phyloP scores from a whole-genome alignment of 1,140 invertebrate genomes.

The Phocides pigmalion region DNA sequence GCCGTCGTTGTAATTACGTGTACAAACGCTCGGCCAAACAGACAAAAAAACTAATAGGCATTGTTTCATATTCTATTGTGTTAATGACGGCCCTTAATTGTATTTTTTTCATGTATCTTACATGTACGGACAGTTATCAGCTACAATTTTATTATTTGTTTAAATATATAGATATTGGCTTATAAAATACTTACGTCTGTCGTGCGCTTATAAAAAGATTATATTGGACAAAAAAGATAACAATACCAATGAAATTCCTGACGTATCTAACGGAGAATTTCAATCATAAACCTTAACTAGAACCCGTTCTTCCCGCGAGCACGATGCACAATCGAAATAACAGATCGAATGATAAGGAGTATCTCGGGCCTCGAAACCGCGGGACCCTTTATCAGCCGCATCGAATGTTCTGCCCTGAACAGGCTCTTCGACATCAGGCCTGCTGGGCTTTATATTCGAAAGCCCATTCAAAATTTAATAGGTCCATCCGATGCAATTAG shows the following conservation, averaged over 20 bases:
- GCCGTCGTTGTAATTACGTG: too few species aligned
- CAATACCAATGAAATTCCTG: slow-evolving; percentile 28
- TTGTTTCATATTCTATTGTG: too few species aligned
- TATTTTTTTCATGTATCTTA: too few species aligned
- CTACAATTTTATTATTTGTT: too few species aligned
- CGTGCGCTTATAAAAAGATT: not conserved
- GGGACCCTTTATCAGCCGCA: slow-evolving; percentile 13
- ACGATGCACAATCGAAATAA: slow-evolving; percentile 8
- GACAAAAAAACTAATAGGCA: too few species aligned
- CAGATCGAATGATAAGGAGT: slow-evolving; percentile 5
- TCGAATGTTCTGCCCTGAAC: not conserved
- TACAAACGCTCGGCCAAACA: too few species aligned
- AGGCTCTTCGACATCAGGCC: not conserved
- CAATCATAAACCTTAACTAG: slow-evolving; percentile 8
- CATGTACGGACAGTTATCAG: too few species aligned
- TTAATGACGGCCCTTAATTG: too few species aligned
- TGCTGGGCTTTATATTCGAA: slow-evolving; percentile 19
- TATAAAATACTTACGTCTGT: not conserved
- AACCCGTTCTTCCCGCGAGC: not conserved
- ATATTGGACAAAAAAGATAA: not conserved
- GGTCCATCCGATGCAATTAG: not conserved
- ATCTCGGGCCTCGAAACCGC: slow-evolving; percentile 1
- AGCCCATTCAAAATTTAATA: slow-evolving; percentile 23
- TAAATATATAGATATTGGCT: not conserved
- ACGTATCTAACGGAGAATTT: slow-evolving; percentile 16